Evolutionary conservation across 2,113 vertebrate species (phyloP), one percentile per base, ranked within the genome.

Genomic region (Myotis brandtii): DNA sequence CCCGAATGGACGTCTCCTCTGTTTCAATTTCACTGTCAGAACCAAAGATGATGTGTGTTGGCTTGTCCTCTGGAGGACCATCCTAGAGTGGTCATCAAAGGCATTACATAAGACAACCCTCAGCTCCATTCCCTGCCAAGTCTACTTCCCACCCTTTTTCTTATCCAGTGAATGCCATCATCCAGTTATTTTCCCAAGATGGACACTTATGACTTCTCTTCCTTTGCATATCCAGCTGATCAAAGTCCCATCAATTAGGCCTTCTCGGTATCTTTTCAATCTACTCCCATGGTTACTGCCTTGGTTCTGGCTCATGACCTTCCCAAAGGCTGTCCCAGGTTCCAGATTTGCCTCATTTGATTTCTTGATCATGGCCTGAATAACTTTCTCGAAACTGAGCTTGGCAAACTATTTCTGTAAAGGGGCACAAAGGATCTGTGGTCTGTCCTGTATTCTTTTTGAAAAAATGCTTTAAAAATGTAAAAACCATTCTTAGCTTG

Each of bases 41-140:
- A 97, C 98, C 95, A 20, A 99, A 99, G 91, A 99, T 92, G 23
- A 99, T 99, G 95, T 99, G 99, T n/a, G 98, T 99, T 34, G 98
- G 98, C 89, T 98, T 98, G 89, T 94, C 96, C 91, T 97, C 81
- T 86, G 98, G 40, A 18, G 97, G 97, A 50, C 89, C 84, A 17
- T 99, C 99, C 99, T 99, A 72, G n/a, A 79, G 21, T 81, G 70
- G 13, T 34, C 5, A 40, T 32, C 21, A 89, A 69, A 70, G 92
- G n/a, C 9, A 67, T 85, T 25, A 79, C 6, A 77, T 18, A 62
- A 37, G 14, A 85, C 6, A 81, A 50, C 27, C 14, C 50, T 73
- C 40, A 40, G 34, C 7, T 73, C 34, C 43, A 59, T 59, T 34
- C 21, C 77, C 3, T 5, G 23, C 5, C 40, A 27, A 6, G 14